These are phyloP conservation scores for Polydrusus pterygomalis DNA, from an alignment of 2,888 invertebrate species.

Conservation along the genomic window DNA sequence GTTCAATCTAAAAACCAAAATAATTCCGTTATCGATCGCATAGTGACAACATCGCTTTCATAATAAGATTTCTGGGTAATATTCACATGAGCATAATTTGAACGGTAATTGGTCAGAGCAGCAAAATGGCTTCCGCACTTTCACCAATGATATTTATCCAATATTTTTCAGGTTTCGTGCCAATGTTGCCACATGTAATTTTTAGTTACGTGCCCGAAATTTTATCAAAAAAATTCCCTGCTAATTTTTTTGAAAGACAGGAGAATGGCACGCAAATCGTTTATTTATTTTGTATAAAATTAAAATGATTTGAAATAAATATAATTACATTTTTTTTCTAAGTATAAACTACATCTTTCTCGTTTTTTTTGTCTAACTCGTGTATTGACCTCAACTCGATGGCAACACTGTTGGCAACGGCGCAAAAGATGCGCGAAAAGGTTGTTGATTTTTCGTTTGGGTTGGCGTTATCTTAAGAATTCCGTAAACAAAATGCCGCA, in stretches of 20 bases:
- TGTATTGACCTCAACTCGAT: no score
- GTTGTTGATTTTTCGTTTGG: constrained; percentile 50
- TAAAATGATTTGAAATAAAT: no score
- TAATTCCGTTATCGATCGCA: not conserved
- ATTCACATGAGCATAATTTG: not conserved
- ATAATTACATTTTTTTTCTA: no score
- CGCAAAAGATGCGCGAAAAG: constrained; percentile 42
- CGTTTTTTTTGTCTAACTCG: not conserved
- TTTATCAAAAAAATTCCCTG: not conserved
- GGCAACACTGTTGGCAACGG: constrained; percentile 35
- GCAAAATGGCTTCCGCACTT: not conserved
- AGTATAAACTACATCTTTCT: not conserved
- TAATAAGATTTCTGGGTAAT: not conserved
- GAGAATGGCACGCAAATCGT: no score
- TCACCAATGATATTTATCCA: constrained; percentile 5
- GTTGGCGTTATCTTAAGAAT: constrained; percentile 53
- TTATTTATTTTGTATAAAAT: no score
- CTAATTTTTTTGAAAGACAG: not conserved
- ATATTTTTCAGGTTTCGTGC: not conserved
- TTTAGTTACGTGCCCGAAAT: not conserved
- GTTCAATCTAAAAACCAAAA: no score
- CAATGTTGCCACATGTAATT: not conserved
- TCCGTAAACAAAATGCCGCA: constrained; percentile 55
- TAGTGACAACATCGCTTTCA: not conserved
- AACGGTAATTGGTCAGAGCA: not conserved